Evolutionary conservation across 1,140 invertebrate genomes (phyloP).

Genomic region (Penaeus vannamei): DNA sequence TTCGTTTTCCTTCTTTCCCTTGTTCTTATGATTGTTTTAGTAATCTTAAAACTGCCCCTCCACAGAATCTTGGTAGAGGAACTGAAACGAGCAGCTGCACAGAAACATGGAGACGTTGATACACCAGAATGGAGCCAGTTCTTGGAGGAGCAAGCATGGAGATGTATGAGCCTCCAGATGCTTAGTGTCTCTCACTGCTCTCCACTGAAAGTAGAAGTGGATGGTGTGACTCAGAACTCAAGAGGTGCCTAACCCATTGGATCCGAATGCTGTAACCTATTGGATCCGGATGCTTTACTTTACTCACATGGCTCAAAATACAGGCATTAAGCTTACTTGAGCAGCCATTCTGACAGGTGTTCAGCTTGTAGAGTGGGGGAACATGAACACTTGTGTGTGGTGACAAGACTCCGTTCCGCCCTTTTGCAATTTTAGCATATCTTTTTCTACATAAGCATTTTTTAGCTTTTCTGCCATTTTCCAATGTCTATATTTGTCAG

Average conservation of each 20-base stretch:
- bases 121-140: slow-evolving; percentile 17
- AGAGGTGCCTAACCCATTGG: not conserved
- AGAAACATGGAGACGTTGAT: slow-evolving; percentile 23
- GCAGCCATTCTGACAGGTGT: too few species aligned
- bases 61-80: slow-evolving; percentile 35
- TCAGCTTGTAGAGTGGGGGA: too few species aligned
- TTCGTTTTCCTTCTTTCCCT: not conserved
- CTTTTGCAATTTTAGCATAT: too few species aligned
- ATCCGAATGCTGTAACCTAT: too few species aligned
- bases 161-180: slow-evolving; percentile 37
- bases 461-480: too few species aligned
- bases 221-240: slow-evolving; percentile 36
- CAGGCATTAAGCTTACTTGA: too few species aligned
- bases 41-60: not conserved
- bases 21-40: not conserved
- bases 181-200: slow-evolving; percentile 20
- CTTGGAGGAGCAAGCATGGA: slow-evolving; percentile 30
- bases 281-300: too few species aligned
- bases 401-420: too few species aligned
- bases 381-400: too few species aligned
- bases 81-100: slow-evolving; percentile 17
- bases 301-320: too few species aligned
- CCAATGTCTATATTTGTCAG: too few species aligned
- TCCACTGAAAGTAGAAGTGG: slow-evolving; percentile 20
- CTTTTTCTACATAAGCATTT: too few species aligned